A percentile compares a stretch with the other conserved stretches of the same genome.
These are phyloP conservation scores for Adela reaumurella DNA, from an alignment of 2,888 invertebrate genomes.

Conservation along the genomic window DNA sequence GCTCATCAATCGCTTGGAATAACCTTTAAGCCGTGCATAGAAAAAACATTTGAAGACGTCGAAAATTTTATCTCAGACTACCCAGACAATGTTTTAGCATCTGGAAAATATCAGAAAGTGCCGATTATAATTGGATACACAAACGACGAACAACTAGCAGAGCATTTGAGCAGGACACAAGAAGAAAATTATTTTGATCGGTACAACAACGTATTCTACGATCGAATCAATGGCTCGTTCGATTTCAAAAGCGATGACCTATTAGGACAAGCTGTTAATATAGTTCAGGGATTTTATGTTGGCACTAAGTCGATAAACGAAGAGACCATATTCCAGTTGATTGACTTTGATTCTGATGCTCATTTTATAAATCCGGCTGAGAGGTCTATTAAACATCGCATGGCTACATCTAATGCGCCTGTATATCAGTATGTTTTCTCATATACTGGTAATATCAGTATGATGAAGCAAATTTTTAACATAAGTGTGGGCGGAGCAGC, in stretches of 20 bases:
- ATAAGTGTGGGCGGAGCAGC: slow-evolving; percentile 16
- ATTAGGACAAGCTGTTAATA: slow-evolving; percentile 4
- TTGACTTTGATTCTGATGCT: slow-evolving; percentile 25
- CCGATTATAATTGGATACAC: slow-evolving; percentile 26
- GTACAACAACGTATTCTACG: neutral
- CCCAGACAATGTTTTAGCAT: slow-evolving; percentile 12
- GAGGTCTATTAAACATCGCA: slow-evolving; percentile 20
- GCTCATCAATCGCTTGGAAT: slow-evolving; percentile 15
- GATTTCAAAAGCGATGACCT: slow-evolving; percentile 4
- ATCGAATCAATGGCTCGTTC: neutral
- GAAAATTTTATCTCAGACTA: slow-evolving; percentile 21
- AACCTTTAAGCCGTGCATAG: slow-evolving; percentile 24
- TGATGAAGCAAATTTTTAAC: slow-evolving; percentile 12
- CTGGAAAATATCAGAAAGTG: slow-evolving; percentile 12
- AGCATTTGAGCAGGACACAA: neutral
- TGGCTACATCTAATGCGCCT: slow-evolving; percentile 15
- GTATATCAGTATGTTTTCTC: slow-evolving; percentile 30
- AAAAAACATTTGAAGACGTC: slow-evolving; percentile 21
- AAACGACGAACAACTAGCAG: slow-evolving; percentile 19
- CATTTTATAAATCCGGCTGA: slow-evolving; percentile 22
- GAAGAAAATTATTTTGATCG: neutral
- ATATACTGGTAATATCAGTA: slow-evolving; percentile 23
- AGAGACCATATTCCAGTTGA: slow-evolving; percentile 14
- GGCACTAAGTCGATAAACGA: slow-evolving; percentile 20
- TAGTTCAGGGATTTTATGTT: slow-evolving; percentile 23